Conservation (phyloP, 1,140 invertebrate genomes). For the Eueides isabella region DNA sequence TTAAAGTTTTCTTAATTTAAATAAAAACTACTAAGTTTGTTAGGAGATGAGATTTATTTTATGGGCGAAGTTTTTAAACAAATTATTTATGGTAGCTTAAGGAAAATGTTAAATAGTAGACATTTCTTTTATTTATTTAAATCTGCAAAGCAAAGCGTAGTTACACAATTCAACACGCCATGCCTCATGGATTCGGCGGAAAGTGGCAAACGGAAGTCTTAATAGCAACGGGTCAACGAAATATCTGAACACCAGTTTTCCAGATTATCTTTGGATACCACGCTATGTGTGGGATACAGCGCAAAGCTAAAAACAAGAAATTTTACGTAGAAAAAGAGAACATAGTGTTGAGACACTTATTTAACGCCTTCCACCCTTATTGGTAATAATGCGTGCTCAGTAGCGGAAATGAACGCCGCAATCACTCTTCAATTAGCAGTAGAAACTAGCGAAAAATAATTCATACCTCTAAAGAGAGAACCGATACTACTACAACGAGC, state of each 20-base stretch:
- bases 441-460: not conserved
- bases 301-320: no score
- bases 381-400: not conserved
- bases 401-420: not conserved
- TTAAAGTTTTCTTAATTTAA: conserved; percentile 13
- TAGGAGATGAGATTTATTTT: conserved; percentile 10
- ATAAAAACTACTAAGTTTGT: conserved; percentile 11
- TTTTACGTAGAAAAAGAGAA: no score
- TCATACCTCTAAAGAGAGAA: not conserved
- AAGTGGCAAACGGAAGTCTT: no score
- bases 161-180: no score
- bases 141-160: not conserved
- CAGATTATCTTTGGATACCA: no score
- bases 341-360: no score
- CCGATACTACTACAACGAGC: not conserved
- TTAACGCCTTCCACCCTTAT: not conserved
- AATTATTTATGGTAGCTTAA: not conserved
- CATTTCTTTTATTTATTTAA: not conserved
- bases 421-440: no score
- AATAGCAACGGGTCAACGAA: no score
- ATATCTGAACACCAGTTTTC: no score
- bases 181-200: no score
- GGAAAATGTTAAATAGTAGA: not conserved
- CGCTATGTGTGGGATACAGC: no score
- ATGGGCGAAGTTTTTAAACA: conserved; percentile 8